Base-by-base conservation (phyloP, 1,140 invertebrate genomes). In the Achatina immaculata region DNA sequence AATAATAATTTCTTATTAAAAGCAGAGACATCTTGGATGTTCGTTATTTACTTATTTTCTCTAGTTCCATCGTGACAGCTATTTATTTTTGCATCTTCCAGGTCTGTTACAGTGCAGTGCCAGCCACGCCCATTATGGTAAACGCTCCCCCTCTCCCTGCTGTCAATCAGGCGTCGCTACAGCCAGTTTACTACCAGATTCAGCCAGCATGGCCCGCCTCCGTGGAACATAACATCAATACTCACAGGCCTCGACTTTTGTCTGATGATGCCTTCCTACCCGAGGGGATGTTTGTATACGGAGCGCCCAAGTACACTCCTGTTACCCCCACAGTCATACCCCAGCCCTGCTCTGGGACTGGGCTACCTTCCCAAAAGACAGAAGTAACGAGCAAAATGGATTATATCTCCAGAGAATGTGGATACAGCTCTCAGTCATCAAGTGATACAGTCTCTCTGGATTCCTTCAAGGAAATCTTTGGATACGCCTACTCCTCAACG, bases 241-340 rank as follows among this genome's bases (percentile, higher is more conserved):
- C 11, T 2, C 21, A 3, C 16, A n/a, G 38, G 11, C 36, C 36
- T 24, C 36, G 36, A n/a, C 42, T n/a, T 28, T 36, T 24, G 21
- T 73, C 71, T 3, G 43, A 73, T 51, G 43, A 73, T 43, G 71
- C 31, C 24, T 73, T 73, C 71, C 28, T 45, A 28, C 43, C 71
- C 11, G 43, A 73, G 1, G 43, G 40, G 14, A 34, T 11, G 1
- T 73, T n/a, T 31, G 71, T 34, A 0, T 73, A 73, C 28, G 71
- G 48, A 21, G 28, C 38, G 19, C 62, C 62, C n/a, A n/a, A n/a
- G n/a, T n/a, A n/a, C n/a, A n/a, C n/a, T n/a, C n/a, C n/a, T n/a
- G n/a, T n/a, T n/a, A n/a, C n/a, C n/a, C n/a, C n/a, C n/a, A n/a
- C n/a, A n/a, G 14, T 9, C 31, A 19, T 24, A 14, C 24, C 48